Conservation (phyloP, 1,140 invertebrate genomes). For the Periplaneta americana region DNA sequence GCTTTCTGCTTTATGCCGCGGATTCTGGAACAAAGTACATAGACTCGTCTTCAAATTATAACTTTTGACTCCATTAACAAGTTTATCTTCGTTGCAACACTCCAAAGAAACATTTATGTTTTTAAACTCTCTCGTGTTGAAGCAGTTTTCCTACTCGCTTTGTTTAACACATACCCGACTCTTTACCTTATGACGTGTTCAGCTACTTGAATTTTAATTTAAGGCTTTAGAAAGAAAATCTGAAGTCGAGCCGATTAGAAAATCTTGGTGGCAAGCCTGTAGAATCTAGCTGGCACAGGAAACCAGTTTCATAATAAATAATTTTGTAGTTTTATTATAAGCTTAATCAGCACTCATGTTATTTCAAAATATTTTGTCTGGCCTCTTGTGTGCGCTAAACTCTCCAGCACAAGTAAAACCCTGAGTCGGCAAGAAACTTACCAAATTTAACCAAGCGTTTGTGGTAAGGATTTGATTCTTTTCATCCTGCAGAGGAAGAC, state of each 20-base stretch:
- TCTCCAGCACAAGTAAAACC: neutral
- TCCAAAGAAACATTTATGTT: neutral
- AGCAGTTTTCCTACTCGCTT: neutral
- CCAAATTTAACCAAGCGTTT: slow-evolving; percentile 53
- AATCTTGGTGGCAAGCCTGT: neutral
- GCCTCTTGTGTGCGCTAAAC: neutral
- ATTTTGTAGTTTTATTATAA: too few relatives aligned
- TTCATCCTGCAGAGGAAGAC: slow-evolving; percentile 47
- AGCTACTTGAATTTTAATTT: neutral
- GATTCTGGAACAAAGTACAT: slow-evolving; percentile 3
- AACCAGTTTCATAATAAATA: too few relatives aligned
- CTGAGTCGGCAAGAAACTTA: slow-evolving; percentile 33
- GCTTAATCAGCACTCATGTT: too few relatives aligned
- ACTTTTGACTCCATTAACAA: neutral
- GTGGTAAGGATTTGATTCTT: slow-evolving; percentile 57
- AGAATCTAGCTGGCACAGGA: neutral
- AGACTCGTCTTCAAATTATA: neutral
- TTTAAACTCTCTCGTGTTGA: neutral
- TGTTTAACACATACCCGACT: too few relatives aligned
- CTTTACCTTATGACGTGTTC: too few relatives aligned
- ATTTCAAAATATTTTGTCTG: too few relatives aligned
- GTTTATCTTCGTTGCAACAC: neutral
- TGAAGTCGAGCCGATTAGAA: neutral
- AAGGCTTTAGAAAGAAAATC: neutral
- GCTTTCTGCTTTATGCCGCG: neutral